Conservation (phyloP, 2,797 vertebrate genomes). For the Microctenopoma steveboyesi region DNA sequence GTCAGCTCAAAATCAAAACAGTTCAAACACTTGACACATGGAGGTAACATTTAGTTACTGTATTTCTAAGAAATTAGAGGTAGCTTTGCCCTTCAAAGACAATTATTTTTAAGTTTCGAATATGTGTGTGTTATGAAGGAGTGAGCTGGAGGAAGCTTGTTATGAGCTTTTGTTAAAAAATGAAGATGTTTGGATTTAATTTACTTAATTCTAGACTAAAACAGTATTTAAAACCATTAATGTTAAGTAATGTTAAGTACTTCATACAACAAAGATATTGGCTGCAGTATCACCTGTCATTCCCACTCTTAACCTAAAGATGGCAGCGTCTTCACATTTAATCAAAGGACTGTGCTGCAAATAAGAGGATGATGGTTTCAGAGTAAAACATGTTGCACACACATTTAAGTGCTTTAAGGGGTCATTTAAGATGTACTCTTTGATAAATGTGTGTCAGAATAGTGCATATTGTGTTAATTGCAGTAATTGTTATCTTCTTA, state of each 20-base stretch:
- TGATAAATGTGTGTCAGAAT: constrained; percentile 12
- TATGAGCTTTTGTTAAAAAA: no score
- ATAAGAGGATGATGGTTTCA: constrained; percentile 28
- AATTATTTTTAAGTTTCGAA: constrained; percentile 20
- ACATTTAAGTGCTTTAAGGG: constrained; percentile 36
- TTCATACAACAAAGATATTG: neutral
- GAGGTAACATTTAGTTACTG: constrained; percentile 4
- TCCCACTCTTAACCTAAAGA: constrained; percentile 49
- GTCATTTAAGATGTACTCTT: constrained; percentile 4
- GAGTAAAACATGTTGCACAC: constrained; percentile 23
- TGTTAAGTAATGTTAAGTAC: neutral
- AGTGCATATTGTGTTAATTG: neutral
- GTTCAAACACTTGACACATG: constrained; percentile 15
- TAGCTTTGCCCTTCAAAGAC: constrained; percentile 56
- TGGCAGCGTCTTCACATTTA: constrained; percentile 46
- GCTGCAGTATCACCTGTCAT: constrained; percentile 24
- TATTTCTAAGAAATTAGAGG: constrained; percentile 54
- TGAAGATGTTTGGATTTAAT: no score
- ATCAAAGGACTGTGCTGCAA: constrained; percentile 12
- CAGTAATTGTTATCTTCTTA: constrained; percentile 28
- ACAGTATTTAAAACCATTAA: neutral
- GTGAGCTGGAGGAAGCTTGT: no score
- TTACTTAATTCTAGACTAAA: neutral
- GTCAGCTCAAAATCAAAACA: constrained; percentile 34
- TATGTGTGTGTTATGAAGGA: constrained; percentile 5